phyloP scores from a whole-genome alignment of 2,888 invertebrate species.

The Acleris holmiana region DNA sequence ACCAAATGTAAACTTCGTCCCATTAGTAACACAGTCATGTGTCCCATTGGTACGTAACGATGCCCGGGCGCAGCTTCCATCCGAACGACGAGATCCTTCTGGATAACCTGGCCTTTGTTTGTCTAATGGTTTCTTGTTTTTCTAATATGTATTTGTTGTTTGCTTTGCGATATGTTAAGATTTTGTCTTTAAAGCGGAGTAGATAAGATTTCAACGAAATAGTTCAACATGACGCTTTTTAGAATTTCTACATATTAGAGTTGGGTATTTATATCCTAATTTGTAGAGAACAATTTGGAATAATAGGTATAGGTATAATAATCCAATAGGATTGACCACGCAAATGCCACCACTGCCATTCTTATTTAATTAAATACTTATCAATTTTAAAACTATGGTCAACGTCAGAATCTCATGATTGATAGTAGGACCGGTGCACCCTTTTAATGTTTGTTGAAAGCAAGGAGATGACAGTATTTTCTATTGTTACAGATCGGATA shows the following conservation, averaged over 20 bases:
- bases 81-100: slow-evolving; percentile 11
- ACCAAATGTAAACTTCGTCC: background rate
- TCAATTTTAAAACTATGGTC: too few species aligned
- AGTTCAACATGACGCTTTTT: too few species aligned
- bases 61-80: slow-evolving; percentile 45
- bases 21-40: slow-evolving; percentile 12
- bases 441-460: background rate
- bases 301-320: too few species aligned
- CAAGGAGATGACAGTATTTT: slow-evolving; percentile 32
- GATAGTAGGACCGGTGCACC: background rate
- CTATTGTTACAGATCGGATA: slow-evolving; percentile 82
- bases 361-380: too few species aligned
- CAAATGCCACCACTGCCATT: too few species aligned
- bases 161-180: background rate
- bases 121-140: too few species aligned
- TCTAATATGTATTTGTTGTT: background rate
- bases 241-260: too few species aligned
- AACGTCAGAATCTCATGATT: too few species aligned
- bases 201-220: too few species aligned
- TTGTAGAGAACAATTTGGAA: too few species aligned
- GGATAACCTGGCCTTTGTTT: slow-evolving; percentile 12
- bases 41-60: background rate
- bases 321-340: too few species aligned
- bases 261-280: too few species aligned
- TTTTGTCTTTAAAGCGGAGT: background rate